Base-by-base conservation (phyloP, 2,888 invertebrate species). In the Apocheima hispidaria region DNA sequence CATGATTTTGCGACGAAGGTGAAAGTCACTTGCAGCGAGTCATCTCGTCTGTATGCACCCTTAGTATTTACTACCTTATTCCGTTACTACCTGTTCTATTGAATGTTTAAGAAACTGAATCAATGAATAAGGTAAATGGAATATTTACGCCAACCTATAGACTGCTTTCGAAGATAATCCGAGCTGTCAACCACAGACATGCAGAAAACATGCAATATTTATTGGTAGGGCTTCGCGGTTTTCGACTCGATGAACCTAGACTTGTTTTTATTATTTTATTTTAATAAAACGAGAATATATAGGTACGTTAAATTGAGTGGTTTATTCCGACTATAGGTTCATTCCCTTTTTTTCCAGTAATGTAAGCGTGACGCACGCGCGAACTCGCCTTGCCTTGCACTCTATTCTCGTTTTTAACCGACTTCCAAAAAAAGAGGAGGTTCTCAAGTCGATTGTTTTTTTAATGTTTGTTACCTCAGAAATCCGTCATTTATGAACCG, bases 171-270 rank as follows among this genome's bases (percentile, higher is more conserved):
- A 65, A 66, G 64, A 58, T 53, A 60, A 51, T 65, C 28, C 40
- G 44, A 52, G 50, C 68, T 66, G 66, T 62, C 63, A 64, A 66
- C 71, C 65, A 67, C 68, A 66, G 65, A 64, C 61, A 63, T 65
- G 70, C 69, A 72, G 64, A 71, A 69, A 68, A 72, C 74, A 56
- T 71, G 33, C 43, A 63, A 64, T 60, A 68, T 71, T 71, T 74
- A 74, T 72, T 69, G 57, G 48, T 75, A 78, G 67, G 82, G 79
- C 73, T 84, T 83, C 79, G 77, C 58, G 75, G 82, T 79, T 83
- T 78, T 57, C 54, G 23, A 65, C 40, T 62, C 63, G 55, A 18
- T 64, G 50, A 58, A 56, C 59, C 44, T 46, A 54, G 35, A 53
- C 26, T 46, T 59, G 58, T 55, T 30, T 21, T 30, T 16, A 26